A percentile compares a stretch with the other conserved stretches of the same genome.
phyloP scores from a whole-genome alignment of 2,113 vertebrate genomes.

The Campylomormyrus tamandua region DNA sequence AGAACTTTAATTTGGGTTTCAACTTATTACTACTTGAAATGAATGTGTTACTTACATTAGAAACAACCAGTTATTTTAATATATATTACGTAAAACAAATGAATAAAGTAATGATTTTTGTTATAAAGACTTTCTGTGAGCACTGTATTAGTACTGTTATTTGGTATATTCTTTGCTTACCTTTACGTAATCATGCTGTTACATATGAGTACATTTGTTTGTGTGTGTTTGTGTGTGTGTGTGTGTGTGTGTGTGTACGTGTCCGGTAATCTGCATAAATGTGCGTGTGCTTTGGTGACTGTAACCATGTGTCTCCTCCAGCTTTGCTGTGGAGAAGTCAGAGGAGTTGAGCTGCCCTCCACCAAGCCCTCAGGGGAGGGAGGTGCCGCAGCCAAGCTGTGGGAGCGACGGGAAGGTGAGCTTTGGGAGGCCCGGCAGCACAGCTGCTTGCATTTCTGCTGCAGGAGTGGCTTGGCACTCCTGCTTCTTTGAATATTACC shows the following conservation, averaged over 20 bases:
- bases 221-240: neutral
- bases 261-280: neutral
- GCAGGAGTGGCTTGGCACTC: neutral
- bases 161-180: neutral
- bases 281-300: neutral
- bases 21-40: neutral
- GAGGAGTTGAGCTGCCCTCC: neutral
- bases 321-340: neutral
- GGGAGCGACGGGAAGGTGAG: neutral
- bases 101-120: neutral
- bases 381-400: neutral
- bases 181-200: neutral
- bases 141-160: neutral
- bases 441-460: neutral
- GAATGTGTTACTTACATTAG: neutral
- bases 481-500: neutral
- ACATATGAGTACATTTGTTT: neutral
- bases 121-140: neutral
- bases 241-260: neutral
- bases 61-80: too few relatives aligned
- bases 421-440: neutral
- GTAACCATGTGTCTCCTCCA: neutral
- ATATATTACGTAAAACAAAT: neutral
- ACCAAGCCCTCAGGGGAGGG: conserved; percentile 2
- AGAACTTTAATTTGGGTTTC: neutral